Evolutionary conservation across 2,113 vertebrate genomes (phyloP), one percentile per base, ranked within the genome.

Genomic region (Cichladusa arquata): DNA sequence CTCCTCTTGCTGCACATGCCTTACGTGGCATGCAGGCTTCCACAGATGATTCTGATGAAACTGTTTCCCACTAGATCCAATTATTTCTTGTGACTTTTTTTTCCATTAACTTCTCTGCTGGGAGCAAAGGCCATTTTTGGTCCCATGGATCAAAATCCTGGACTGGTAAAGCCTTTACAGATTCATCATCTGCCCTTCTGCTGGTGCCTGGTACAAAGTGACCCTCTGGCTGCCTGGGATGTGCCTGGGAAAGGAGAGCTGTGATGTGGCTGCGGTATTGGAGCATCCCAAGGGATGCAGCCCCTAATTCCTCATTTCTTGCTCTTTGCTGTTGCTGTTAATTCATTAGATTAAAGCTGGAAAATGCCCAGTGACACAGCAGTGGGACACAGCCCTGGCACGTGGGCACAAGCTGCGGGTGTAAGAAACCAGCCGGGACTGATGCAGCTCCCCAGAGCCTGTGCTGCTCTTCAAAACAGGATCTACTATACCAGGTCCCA

Each of bases 361-460:
- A 58, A 83, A 60, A 72, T 58, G 34, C 17, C 53, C 25, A 38
- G 42, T 36, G 70, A 38, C 40, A 25, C 0, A 4, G 23, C 18
- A 34, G 25, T 26, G 44, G 22, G 25, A 71, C 57, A 58, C 76
- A 54, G 61, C 40, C 58, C 26, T 60, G 47, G 42, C 17, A n/a
- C 1, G 2, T 11, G 1, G 1, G 48, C 33, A 51, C 13, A 11
- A 31, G 15, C 34, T 57, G 19, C 0, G 1, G 66, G 14, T 26
- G 33, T 33, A 38, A 54, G 38, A 64, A 17, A 64, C 3, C 53
- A 64, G 18, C 16, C 62, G 70, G 44, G 31, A 38, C 45, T 67
- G 66, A 31, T 6, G 2, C 26, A 73, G 24, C 14, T 84, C 36
- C 22, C 29, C 60, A 45, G 50, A 6, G 40, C 29, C 58, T 44